Percentiles rank a stretch among this genome's conserved stretches.
Conservation (phyloP, 2,797 vertebrate genomes). For the Rhadinocentrus ornatus region DNA sequence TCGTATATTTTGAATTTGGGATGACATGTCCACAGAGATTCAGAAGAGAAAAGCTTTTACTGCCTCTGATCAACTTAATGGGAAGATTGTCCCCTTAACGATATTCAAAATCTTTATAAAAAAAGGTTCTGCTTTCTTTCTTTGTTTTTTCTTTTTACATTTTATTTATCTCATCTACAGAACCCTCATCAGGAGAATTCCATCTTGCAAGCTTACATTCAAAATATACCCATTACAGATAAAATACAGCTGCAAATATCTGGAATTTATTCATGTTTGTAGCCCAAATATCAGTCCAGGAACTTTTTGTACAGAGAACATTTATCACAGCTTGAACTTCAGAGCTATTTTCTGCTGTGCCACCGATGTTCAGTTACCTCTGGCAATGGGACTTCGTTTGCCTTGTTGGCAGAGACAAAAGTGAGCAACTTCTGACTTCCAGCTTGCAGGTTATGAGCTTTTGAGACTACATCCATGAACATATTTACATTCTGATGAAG, state of each 20-base stretch:
- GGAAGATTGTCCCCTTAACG: constrained; percentile 29
- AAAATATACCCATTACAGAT: not conserved
- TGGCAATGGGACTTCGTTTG: constrained; percentile 41
- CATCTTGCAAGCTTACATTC: constrained; percentile 6
- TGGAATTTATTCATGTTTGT: constrained; percentile 25
- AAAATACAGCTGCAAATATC: not conserved
- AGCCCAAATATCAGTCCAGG: not conserved
- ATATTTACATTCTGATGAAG: constrained; percentile 69
- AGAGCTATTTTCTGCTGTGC: constrained; percentile 43
- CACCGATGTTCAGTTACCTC: constrained; percentile 36
- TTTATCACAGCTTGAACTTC: constrained; percentile 29
- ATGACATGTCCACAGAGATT: constrained; percentile 52
- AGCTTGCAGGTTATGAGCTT: constrained; percentile 60
- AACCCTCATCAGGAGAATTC: constrained; percentile 19
- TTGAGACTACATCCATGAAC: constrained; percentile 52
- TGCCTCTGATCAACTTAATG: constrained; percentile 65
- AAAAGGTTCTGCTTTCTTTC: constrained; percentile 30
- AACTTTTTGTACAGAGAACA: constrained; percentile 31
- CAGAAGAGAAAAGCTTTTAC: constrained; percentile 36
- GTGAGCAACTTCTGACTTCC: constrained; percentile 31
- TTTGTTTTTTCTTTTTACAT: not conserved
- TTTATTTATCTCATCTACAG: constrained; percentile 2
- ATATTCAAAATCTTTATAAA: constrained; percentile 6
- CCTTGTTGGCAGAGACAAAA: constrained; percentile 33
- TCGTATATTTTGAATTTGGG: constrained; percentile 51